Base-by-base conservation (phyloP, 2,797 vertebrate species). In the Xenopus petersii region DNA sequence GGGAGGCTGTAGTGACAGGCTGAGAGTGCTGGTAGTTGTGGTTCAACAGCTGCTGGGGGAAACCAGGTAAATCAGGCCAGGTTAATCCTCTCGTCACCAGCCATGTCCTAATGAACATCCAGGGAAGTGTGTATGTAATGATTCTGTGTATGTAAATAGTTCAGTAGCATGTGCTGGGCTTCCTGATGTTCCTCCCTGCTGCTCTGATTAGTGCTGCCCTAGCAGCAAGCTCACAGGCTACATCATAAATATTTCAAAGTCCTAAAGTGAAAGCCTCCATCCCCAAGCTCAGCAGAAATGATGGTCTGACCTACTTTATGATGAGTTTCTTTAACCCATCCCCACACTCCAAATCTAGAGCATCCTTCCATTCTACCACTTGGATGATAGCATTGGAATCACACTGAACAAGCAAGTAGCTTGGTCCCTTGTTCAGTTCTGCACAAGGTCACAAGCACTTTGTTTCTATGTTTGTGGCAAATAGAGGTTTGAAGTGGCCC, bases 221-320 rank as follows among this genome's bases (percentile, higher is more conserved):
- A 49, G 26, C 17, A 68, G 65, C 70, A 36, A 24, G 21, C 74
- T 66, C 42, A 71, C 68, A 70, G 68, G 47, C 60, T 54, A 54
- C 12, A 12, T 24, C 24, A 55, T 78, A 51, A 64, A 73, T 66
- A 63, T 26, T 26, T 36, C 65, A 56, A 67, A 10, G 9, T n/a
- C 56, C 24, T 63, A 17, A 54, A 59, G 76, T 51, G 12, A 15
- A 30, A 42, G 66, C 49, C n/a, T 60, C 30, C 46, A 10, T 10
- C 42, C 54, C 47, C 30, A 60, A 36, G n/a, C 67, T 70, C 51
- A 49, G 10, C 7, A 65, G 51, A 10, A 11, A 21, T 51, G 42
- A 26, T 17, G 56, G 46, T 8, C 12, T 66, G 79, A 79, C 74
- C 79, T 77, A 70, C 66, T 78, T 81, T 60, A 24, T 42, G 15